Conservation (phyloP, 1,140 invertebrate species). For the Hypothenemus hampei region DNA sequence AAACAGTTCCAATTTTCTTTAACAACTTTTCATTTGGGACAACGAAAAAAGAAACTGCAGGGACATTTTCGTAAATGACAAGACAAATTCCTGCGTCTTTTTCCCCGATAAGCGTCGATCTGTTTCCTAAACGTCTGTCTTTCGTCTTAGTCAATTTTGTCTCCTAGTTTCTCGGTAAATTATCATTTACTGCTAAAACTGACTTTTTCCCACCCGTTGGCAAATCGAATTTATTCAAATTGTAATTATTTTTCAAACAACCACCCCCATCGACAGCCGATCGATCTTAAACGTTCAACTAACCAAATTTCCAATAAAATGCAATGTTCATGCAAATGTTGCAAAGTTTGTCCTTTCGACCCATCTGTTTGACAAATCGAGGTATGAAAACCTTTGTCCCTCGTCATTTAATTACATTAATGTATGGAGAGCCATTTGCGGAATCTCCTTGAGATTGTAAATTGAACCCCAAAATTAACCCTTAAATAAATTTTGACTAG, state of each 20-base stretch:
- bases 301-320: no score
- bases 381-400: slow-evolving; percentile 15
- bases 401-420: slow-evolving; percentile 24
- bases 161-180: slow-evolving; percentile 8
- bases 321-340: no score
- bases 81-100: slow-evolving; percentile 12
- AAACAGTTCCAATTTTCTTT: slow-evolving; percentile 11
- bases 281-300: no score
- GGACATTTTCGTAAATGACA: slow-evolving; percentile 17
- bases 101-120: slow-evolving; percentile 20
- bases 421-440: slow-evolving; percentile 17
- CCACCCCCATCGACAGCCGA: no score
- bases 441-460: slow-evolving; percentile 13
- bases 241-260: no score
- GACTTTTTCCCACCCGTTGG: no score
- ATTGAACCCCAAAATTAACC: slow-evolving; percentile 18
- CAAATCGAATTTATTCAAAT: no score
- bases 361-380: slow-evolving; percentile 21
- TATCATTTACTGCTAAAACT: slow-evolving; percentile 7
- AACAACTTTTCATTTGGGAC: slow-evolving; percentile 9
- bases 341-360: no score
- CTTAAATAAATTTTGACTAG: slow-evolving; percentile 20
- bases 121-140: slow-evolving; percentile 18
- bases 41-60: slow-evolving; percentile 8
- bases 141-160: slow-evolving; percentile 19